Evolutionary conservation across 2,797 vertebrate species (phyloP).

Genomic region (Fringilla coelebs): DNA sequence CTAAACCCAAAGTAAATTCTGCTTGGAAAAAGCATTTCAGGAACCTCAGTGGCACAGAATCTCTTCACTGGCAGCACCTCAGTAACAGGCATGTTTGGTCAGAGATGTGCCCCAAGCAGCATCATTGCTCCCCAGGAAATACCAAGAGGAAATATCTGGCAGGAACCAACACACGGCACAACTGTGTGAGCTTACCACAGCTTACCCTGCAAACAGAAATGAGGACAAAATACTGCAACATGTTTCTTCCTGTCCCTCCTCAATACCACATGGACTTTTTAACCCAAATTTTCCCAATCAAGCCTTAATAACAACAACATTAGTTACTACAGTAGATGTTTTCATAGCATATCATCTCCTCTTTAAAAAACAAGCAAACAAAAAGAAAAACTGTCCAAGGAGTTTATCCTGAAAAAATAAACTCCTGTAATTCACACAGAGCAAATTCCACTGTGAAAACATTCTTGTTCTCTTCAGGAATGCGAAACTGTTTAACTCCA

Average conservation of each 20-base stretch:
- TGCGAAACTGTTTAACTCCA: slow-evolving; percentile 21
- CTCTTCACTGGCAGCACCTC: background rate
- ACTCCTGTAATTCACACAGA: slow-evolving; percentile 35
- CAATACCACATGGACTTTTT: background rate
- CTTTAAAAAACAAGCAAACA: slow-evolving; percentile 21
- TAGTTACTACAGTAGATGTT: slow-evolving; percentile 1
- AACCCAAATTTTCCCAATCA: background rate
- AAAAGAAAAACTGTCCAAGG: background rate
- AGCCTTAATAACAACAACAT: background rate
- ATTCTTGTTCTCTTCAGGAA: slow-evolving; percentile 52
- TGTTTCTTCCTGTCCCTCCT: background rate
- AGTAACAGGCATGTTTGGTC: background rate
- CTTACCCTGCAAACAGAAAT: background rate
- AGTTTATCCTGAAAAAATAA: slow-evolving; percentile 50
- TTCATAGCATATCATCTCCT: slow-evolving; percentile 30
- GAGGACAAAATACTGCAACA: background rate
- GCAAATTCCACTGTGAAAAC: slow-evolving; percentile 49
- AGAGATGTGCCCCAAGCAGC: background rate
- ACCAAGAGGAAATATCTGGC: background rate
- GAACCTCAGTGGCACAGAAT: background rate
- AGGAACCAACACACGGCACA: background rate
- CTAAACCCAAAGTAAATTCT: background rate
- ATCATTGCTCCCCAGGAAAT: background rate
- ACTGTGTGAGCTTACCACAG: background rate
- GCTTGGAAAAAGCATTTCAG: background rate